Evolutionary conservation across 1,140 invertebrate genomes (phyloP).

Genomic region (Drusus annulatus): DNA sequence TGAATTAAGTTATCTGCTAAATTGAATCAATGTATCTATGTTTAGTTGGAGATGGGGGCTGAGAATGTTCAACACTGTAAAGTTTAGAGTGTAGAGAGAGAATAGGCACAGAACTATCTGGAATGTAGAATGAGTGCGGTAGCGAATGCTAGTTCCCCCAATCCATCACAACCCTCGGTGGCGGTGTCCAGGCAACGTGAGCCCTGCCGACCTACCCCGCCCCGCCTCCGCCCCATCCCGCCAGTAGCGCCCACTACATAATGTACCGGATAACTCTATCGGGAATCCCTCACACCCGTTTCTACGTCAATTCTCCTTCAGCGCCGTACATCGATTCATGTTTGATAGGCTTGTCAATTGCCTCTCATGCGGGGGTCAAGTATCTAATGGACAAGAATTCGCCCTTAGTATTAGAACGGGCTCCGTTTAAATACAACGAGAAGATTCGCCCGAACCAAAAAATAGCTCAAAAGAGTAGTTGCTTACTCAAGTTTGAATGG

Average conservation of each 20-base stretch:
- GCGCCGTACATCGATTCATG: constrained; percentile 6
- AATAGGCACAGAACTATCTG: not conserved
- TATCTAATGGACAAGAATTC: not conserved
- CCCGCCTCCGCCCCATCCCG: not conserved
- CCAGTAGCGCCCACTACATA: not conserved
- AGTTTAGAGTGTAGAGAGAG: no score
- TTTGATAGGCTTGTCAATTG: constrained; percentile 22
- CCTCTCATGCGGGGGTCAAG: constrained; percentile 2
- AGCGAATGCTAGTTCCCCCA: not conserved
- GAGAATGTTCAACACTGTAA: no score
- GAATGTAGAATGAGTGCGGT: not conserved
- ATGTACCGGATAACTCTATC: not conserved
- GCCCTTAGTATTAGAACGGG: not conserved
- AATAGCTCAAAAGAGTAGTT: no score
- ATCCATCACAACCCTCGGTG: not conserved
- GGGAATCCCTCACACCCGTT: not conserved
- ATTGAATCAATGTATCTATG: no score
- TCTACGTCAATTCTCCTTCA: no score
- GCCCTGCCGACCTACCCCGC: not conserved
- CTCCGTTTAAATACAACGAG: not conserved
- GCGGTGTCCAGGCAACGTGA: constrained; percentile 34
- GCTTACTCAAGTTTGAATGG: no score
- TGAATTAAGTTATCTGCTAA: no score
- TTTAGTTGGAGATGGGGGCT: no score
- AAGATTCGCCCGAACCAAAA: no score